Percentiles rank a stretch among this genome's conserved stretches.
Conservation (phyloP, 2,888 invertebrate species). For the Adelphocoris suturalis region DNA sequence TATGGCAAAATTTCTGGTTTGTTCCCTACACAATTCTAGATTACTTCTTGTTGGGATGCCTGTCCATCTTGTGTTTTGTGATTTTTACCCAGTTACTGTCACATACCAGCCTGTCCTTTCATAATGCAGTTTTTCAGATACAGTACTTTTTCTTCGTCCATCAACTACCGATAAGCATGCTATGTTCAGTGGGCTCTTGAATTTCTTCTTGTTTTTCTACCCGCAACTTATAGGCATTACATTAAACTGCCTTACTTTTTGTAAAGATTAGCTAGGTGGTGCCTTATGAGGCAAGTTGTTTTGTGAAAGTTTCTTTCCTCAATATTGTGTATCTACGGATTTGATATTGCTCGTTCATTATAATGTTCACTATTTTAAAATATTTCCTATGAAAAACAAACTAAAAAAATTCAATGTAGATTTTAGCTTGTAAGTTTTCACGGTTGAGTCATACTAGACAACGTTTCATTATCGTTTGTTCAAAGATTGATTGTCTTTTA, state of each 20-base stretch:
- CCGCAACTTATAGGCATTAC: neutral
- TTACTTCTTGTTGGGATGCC: too few species aligned
- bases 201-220: neutral
- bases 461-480: slow-evolving; percentile 3
- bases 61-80: too few species aligned
- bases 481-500: slow-evolving; percentile 14
- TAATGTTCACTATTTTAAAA: slow-evolving; percentile 11
- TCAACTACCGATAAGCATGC: too few species aligned
- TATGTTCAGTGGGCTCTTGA: too few species aligned
- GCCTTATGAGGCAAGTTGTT: neutral
- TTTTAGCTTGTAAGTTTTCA: slow-evolving; percentile 47
- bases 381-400: slow-evolving; percentile 4
- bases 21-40: too few species aligned
- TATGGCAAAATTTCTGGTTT: too few species aligned
- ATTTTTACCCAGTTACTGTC: too few species aligned
- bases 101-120: too few species aligned
- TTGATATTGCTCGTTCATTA: slow-evolving; percentile 3
- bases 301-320: neutral
- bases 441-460: slow-evolving; percentile 36
- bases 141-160: too few species aligned
- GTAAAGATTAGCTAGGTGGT: neutral
- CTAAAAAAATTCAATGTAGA: slow-evolving; percentile 14
- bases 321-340: slow-evolving; percentile 16
- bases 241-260: neutral
- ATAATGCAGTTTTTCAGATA: too few species aligned